Base-by-base conservation (phyloP, 2,797 vertebrate species). In the Esox lucius region DNA sequence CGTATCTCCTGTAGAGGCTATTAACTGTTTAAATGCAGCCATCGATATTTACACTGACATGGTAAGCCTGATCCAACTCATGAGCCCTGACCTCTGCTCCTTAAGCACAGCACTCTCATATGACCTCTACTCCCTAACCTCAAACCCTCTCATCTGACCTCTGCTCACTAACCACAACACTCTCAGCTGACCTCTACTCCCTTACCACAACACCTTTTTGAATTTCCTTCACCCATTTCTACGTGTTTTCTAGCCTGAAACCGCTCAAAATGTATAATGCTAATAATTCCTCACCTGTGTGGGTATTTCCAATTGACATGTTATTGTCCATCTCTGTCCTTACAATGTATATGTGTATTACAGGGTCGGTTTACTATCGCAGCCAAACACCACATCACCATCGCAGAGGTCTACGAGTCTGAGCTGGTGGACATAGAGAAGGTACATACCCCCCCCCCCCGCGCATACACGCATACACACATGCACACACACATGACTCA, bases 31-130 rank as follows among this genome's bases (percentile, higher is more conserved):
- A 94, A 98, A 99, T 80, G 96, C 96, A 92, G 96, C 98, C 91
- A 98, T 99, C 75, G 97, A 99, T 91, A 99, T 99, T 93, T 99
- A 99, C 93, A 99, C 98, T 8, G 98, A 99, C 93, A 98, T 99
- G 97, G 98, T 99, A 95, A 96, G 94, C 76, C 26, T 67, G 12
- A 31, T 46, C 62, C 0, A 9, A 39, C 9, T 24, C 62, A 17
- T 66, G 26, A 66, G 64, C 16, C 39, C 15, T 46, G 17, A 46
- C 42, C 22, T 35, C 68, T 26, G 13, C 28, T 48, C 48, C 13
- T 24, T 70, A 16, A 39, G 16, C 35, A 17, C 11, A 31, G 12
- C 19, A 33, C 33, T 11, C 0, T 46, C 3, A 46, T 12, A 12
- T 46, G 12, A 5, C n/a, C 39, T 0, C 0, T 33, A 1, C 1